These are phyloP conservation scores for Cuculus canorus DNA, from an alignment of 2,797 vertebrate genomes.

Conservation along the genomic window DNA sequence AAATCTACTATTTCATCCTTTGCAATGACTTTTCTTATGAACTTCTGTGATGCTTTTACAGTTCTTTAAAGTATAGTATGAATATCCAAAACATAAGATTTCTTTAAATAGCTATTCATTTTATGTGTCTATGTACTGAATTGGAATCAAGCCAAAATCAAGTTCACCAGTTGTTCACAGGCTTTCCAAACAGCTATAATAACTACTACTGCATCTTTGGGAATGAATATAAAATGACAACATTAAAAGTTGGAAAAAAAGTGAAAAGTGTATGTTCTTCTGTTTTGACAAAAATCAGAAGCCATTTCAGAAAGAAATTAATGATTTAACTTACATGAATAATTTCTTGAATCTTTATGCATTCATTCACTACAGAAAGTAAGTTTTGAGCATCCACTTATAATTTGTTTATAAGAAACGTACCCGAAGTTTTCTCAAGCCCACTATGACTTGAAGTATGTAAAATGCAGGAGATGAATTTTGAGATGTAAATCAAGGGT, in stretches of 20 bases:
- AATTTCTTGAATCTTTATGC: background rate
- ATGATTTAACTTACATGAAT: background rate
- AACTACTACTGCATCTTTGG: background rate
- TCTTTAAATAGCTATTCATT: background rate
- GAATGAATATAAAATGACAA: background rate
- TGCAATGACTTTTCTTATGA: background rate
- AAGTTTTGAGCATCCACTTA: background rate
- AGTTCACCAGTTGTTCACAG: background rate
- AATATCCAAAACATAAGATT: background rate
- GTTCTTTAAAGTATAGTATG: background rate
- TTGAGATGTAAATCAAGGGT: background rate
- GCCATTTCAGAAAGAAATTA: fast-evolving
- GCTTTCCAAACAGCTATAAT: background rate
- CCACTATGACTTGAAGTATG: background rate
- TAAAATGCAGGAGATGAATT: background rate
- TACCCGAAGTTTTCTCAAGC: background rate
- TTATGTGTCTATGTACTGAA: background rate
- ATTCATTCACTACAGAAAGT: background rate
- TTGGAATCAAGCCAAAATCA: background rate
- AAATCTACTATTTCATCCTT: background rate
- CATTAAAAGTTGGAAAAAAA: background rate
- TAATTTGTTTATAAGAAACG: background rate
- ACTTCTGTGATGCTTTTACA: background rate
- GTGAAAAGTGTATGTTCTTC: background rate
- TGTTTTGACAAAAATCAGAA: background rate